Percentiles rank a stretch among this genome's conserved stretches.
Conservation (phyloP, 1,140 invertebrate species). For the Gryllus bimaculatus region DNA sequence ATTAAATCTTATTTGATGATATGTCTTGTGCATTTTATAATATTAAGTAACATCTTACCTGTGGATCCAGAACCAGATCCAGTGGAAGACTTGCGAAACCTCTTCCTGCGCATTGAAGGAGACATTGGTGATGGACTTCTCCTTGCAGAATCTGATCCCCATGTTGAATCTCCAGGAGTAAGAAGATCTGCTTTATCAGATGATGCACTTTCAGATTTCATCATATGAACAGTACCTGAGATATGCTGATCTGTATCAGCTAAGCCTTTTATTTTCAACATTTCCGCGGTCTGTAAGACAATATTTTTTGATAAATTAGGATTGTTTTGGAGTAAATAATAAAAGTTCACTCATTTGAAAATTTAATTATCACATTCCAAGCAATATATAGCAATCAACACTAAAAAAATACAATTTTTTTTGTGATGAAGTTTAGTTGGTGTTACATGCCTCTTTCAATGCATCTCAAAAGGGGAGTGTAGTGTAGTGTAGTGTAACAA, state of each 20-base stretch:
- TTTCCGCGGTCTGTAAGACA: conserved; percentile 58
- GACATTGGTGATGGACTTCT: conserved; percentile 35
- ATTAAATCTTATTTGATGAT: too few species aligned
- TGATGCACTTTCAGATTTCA: conserved; percentile 49
- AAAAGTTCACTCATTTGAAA: too few species aligned
- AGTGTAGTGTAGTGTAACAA: too few species aligned
- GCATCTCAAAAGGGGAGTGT: too few species aligned
- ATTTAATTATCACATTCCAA: background rate
- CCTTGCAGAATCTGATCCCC: conserved; percentile 34
- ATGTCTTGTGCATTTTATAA: background rate
- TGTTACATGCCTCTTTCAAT: too few species aligned
- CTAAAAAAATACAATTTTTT: too few species aligned
- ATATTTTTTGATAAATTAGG: background rate
- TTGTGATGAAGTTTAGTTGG: too few species aligned
- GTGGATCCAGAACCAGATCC: conserved; percentile 52
- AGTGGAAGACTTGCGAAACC: conserved; percentile 60
- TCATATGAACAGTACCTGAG: conserved; percentile 37
- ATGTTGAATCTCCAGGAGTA: conserved; percentile 38
- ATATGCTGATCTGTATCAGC: conserved; percentile 59
- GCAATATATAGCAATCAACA: background rate
- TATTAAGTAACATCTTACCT: conserved; percentile 34
- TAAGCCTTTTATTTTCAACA: conserved; percentile 75
- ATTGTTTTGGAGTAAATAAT: too few species aligned
- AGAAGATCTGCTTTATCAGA: conserved; percentile 35
- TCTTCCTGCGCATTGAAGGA: conserved; percentile 42